Evolutionary conservation across 2,797 vertebrate genomes (phyloP), one percentile per base, ranked within the genome.

Genomic region (Pangasius sanitwongsei): DNA sequence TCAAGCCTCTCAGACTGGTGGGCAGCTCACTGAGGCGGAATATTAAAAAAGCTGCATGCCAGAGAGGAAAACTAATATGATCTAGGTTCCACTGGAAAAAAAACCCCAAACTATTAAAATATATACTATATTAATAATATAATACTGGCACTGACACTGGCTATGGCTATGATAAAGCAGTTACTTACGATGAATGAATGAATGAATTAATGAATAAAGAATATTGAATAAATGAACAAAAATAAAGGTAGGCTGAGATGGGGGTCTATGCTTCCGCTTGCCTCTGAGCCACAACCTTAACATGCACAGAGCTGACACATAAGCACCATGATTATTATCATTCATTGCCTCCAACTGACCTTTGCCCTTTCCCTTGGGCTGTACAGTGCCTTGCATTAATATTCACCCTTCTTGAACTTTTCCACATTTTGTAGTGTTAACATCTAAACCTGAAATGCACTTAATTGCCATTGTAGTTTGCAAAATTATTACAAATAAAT

Each of bases 301-400:
- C 53, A 81, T 37, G 18, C 31, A 59, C 53, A 59, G 31, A 34
- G n/a, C 31, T 34, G 78, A 81, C 31, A 59, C 53, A 57, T 34
- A 63, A 63, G 6, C 11, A 61, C 57, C n/a, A 57, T 8, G 6
- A 80, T 80, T 80, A 59, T 59, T 23, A 82, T 41, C 59, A 63
- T 63, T 83, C 34, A 83, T 83, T 63, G 59, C 57, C 37, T 63
- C 59, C 12, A 44, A 63, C 57, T 83, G 59, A 83, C 37, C 59
- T 63, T 83, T 83, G 81, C 59, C 37, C 34, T 83, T 83, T 83
- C 57, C 23, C 81, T 44, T 63, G 37, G 25, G 81, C 37, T 0
- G 25, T 63, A 83, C 59, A 63, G 80, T 28, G 13, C 57, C 23
- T 44, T 44, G 34, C 23, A 83, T 63, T 63, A 63, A 44, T 44